phyloP scores from a whole-genome alignment of 2,888 invertebrate species.

The Ectemnius cavifrons region DNA sequence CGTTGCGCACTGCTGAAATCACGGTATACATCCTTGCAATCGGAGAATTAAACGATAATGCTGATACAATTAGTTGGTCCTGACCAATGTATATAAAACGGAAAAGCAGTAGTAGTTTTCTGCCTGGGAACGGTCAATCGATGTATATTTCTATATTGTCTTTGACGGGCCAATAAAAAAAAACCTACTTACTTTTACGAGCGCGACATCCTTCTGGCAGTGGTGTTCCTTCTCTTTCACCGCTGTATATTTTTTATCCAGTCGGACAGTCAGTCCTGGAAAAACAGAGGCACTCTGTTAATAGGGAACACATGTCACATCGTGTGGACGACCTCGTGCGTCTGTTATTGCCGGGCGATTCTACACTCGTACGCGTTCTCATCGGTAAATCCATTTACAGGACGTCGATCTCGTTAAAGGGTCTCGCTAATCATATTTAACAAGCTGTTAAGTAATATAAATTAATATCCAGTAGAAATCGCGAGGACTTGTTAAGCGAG shows the following conservation, averaged over 20 bases:
- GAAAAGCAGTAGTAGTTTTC: constrained; percentile 5
- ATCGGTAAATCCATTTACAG: constrained; percentile 58
- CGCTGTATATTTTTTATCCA: constrained; percentile 14
- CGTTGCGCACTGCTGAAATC: constrained; percentile 14
- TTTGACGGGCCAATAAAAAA: constrained; percentile 55
- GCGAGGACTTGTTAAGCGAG: too few relatives aligned
- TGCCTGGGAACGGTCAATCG: neutral
- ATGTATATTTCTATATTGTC: constrained; percentile 48
- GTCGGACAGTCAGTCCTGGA: constrained; percentile 40
- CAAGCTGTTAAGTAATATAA: too few relatives aligned
- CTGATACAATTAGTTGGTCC: constrained; percentile 26
- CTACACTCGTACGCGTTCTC: constrained; percentile 70
- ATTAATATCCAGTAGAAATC: too few relatives aligned
- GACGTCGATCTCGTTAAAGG: too few relatives aligned
- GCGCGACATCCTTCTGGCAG: constrained; percentile 55
- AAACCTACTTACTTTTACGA: constrained; percentile 65
- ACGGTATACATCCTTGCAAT: too few relatives aligned
- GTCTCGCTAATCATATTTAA: too few relatives aligned
- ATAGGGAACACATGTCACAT: constrained; percentile 69
- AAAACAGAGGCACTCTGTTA: constrained; percentile 66
- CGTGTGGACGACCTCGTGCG: constrained; percentile 33
- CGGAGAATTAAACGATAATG: too few relatives aligned
- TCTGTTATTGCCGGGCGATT: constrained; percentile 69
- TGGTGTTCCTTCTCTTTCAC: constrained; percentile 40
- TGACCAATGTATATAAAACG: constrained; percentile 32